Evolutionary conservation across 2,797 vertebrate species (phyloP).

Genomic region (Scyliorhinus canicula): DNA sequence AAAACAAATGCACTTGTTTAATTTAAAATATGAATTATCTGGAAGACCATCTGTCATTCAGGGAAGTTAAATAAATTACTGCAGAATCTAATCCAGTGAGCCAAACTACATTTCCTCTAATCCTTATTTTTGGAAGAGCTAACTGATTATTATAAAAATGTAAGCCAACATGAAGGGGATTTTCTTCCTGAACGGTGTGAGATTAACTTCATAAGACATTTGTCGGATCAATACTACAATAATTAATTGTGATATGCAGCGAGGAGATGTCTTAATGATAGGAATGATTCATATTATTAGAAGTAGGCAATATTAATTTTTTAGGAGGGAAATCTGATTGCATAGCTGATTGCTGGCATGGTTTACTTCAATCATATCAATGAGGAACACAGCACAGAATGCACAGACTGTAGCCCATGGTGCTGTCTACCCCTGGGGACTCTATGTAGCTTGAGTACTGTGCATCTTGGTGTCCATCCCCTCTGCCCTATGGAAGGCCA

Average conservation of each 20-base stretch:
- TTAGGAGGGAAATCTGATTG: not conserved
- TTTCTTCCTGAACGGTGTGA: not conserved
- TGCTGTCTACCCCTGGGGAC: not conserved
- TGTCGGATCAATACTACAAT: not conserved
- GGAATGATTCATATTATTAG: not conserved
- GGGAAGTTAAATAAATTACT: constrained; percentile 53
- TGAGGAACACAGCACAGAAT: not conserved
- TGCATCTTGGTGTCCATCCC: not conserved
- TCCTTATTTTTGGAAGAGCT: constrained; percentile 43
- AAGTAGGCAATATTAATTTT: not conserved
- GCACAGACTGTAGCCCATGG: not conserved
- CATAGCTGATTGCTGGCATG: not conserved
- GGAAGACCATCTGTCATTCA: constrained; percentile 60
- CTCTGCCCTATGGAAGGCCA: not conserved
- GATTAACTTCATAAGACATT: not conserved
- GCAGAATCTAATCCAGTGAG: constrained; percentile 51
- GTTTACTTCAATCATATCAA: not conserved
- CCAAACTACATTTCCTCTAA: constrained; percentile 50
- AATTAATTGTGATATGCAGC: not conserved
- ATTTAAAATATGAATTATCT: constrained; percentile 43
- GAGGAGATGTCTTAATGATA: not conserved
- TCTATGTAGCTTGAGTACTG: not conserved
- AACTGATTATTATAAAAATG: not conserved
- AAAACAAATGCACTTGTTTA: not conserved
- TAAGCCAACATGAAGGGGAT: not conserved